phyloP scores from a whole-genome alignment of 2,797 vertebrate species.

The Halcyon smyrnensis region DNA sequence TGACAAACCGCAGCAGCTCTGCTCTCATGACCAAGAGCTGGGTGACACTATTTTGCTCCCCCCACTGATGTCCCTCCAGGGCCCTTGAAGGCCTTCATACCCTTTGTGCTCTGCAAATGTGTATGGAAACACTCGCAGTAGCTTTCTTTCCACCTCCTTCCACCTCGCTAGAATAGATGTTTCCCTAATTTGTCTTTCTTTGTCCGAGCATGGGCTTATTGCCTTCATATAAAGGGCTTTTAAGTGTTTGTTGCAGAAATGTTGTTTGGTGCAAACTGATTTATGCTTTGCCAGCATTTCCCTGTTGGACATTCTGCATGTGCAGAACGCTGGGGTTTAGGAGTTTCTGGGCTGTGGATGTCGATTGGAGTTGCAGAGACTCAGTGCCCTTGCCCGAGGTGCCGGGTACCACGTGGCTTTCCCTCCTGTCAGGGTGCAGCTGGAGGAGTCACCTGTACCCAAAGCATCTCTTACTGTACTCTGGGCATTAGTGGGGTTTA shows the following conservation, averaged over 20 bases:
- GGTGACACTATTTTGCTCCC: background rate
- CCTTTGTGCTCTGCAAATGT: background rate
- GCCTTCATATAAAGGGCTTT: background rate
- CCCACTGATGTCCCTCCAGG: background rate
- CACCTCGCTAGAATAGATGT: background rate
- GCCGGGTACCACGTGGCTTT: fast-evolving
- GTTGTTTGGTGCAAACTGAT: background rate
- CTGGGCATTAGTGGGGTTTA: background rate
- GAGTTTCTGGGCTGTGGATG: background rate
- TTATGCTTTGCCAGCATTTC: background rate
- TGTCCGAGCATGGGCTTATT: background rate
- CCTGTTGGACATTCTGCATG: background rate
- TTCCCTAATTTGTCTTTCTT: background rate
- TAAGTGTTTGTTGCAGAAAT: background rate
- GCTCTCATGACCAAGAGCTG: background rate
- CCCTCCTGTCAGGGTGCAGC: background rate
- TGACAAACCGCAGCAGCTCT: background rate
- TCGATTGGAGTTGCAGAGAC: fast-evolving
- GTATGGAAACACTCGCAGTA: background rate
- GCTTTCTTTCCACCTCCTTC: background rate
- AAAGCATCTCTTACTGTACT: background rate
- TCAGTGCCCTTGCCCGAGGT: background rate
- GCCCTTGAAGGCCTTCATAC: background rate
- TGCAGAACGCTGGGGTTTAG: background rate
- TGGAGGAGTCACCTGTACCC: background rate